Evolutionary conservation across 2,113 vertebrate species (phyloP), one percentile per base, ranked within the genome.

Genomic region (Carassius gibelio): DNA sequence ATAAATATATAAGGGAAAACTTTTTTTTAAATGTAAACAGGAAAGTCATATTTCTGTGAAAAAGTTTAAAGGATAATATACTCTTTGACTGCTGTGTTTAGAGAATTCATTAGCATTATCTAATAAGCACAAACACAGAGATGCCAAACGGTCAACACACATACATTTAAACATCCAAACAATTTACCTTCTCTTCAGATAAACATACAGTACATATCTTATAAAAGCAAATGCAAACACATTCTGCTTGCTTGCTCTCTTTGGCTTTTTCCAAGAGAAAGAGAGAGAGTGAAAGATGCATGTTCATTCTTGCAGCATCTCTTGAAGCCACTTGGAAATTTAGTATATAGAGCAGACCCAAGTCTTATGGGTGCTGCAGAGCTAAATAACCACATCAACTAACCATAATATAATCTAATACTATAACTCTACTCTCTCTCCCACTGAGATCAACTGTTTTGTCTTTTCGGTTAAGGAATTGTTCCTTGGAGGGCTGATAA

Each of bases 361-460:
- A 71, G 71, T 48, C 78, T 79, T 19, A 57, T 48, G 74, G 78
- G 62, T 17, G 26, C 4, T 4, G 26, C 21, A 52, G 62, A 71
- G 66, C 45, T 61, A 57, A 83, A 84, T 52, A 74, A 76, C 26
- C 13, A 52, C 14, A 59, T 74, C 76, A 83, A 80, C 77, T 82
- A 82, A 79, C 66, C 83, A 85, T 68, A 72, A 71, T 14, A 84
- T 85, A 89, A 89, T 75, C 86, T 74, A 85, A 89, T 80, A 61
- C 78, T 50, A 74, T 17, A 59, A 17, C 26, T 69, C 48, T 82
- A 48, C 71, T 69, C 48, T 36, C 30, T 71, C 48, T n/a, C 9
- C 81, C 48, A 36, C 45, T 68, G 34, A 82, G 84, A 69, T 26
- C 34, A 76, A 76, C 68, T 30, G 48, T 38, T 85, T 59, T 85